Percentiles rank a stretch among this genome's conserved stretches.
These are phyloP conservation scores for Tyrophagus putrescentiae DNA, from an alignment of 1,140 invertebrate species.

Conservation along the genomic window DNA sequence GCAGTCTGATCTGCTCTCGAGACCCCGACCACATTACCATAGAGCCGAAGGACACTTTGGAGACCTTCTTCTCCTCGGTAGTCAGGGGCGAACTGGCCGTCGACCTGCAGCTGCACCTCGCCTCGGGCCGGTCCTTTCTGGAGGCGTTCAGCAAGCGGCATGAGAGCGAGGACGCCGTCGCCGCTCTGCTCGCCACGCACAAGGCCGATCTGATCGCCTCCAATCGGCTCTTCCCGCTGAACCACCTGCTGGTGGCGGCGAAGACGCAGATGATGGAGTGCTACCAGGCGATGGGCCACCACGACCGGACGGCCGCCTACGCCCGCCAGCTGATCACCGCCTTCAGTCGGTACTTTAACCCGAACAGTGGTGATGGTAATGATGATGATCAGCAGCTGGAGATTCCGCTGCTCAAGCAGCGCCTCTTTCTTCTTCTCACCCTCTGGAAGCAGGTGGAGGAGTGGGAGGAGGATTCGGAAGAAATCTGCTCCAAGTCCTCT, in stretches of 20 bases:
- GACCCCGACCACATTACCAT: too few species aligned
- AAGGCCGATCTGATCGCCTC: not conserved
- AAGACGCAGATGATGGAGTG: constrained; percentile 11
- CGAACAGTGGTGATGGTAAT: too few species aligned
- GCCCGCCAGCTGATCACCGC: not conserved
- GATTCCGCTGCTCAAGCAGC: not conserved
- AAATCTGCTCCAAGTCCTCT: too few species aligned
- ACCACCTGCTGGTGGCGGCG: not conserved
- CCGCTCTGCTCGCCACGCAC: not conserved
- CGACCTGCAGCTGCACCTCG: not conserved
- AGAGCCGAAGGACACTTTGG: not conserved
- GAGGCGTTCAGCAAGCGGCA: not conserved
- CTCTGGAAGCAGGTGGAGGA: not conserved
- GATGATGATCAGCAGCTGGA: not conserved
- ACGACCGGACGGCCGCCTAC: not conserved
- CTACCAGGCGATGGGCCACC: constrained; percentile 1
- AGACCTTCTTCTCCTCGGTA: too few species aligned
- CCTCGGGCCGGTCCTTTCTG: not conserved
- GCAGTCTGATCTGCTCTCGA: not conserved
- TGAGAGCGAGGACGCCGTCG: not conserved
- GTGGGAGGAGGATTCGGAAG: not conserved
- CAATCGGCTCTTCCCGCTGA: not conserved
- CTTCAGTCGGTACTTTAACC: not conserved
- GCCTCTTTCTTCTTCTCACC: not conserved
- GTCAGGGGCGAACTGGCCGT: not conserved